These are phyloP conservation scores for Platanista minor DNA, from an alignment of 2,113 vertebrate genomes.

Conservation along the genomic window DNA sequence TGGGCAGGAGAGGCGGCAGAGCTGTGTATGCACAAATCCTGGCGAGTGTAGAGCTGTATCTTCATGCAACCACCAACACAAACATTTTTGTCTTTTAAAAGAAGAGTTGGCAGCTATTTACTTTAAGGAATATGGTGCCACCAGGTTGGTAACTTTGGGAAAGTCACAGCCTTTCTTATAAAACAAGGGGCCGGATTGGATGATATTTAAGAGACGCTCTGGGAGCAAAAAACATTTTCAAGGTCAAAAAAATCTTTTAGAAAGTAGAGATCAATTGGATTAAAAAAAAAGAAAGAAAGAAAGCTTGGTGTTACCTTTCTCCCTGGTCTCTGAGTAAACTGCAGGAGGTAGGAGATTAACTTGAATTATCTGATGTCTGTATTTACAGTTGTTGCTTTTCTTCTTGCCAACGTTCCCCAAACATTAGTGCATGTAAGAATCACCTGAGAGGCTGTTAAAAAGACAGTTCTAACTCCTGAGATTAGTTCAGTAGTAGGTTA, in stretches of 20 bases:
- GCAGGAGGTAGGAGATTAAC: neutral
- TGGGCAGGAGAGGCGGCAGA: neutral
- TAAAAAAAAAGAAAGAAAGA: neutral
- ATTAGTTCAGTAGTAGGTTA: neutral
- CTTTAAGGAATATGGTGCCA: neutral
- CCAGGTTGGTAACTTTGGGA: neutral
- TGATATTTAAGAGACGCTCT: neutral
- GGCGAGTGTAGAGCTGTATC: too few species aligned
- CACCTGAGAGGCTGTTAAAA: neutral
- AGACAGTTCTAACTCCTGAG: neutral
- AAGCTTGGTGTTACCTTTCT: neutral
- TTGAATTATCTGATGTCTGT: neutral
- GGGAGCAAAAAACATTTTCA: neutral
- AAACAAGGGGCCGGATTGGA: neutral
- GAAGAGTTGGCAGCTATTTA: neutral
- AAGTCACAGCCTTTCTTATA: neutral
- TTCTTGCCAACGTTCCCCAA: neutral
- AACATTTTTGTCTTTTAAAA: neutral
- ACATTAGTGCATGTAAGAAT: neutral
- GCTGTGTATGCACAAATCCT: neutral
- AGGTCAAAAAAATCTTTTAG: constrained; percentile 9
- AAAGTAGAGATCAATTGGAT: neutral
- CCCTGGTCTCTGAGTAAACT: neutral
- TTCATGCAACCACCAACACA: neutral
- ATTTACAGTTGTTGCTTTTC: neutral